Percentiles rank a stretch among this genome's conserved stretches.
These are phyloP conservation scores for Heterohyrax brucei DNA, from an alignment of 2,797 vertebrate species.

Conservation along the genomic window DNA sequence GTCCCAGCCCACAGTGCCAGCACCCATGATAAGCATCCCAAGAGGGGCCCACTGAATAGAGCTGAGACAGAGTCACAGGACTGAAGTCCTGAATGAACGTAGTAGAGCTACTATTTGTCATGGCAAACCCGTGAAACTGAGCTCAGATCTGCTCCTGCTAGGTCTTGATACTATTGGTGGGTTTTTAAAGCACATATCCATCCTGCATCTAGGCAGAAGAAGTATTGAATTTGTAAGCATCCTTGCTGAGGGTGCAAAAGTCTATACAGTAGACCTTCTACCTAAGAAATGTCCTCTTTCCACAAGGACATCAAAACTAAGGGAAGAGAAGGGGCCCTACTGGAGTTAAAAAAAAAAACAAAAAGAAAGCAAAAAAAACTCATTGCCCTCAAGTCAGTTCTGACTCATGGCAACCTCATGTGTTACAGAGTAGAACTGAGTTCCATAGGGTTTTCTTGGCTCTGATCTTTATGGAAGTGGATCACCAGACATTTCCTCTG, in stretches of 20 bases:
- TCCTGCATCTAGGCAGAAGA: neutral
- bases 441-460: neutral
- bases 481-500: neutral
- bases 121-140: neutral
- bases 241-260: rapidly evolving
- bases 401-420: neutral
- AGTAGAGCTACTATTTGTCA: neutral
- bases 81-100: neutral
- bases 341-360: neutral
- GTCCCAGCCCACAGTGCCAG: too few relatives aligned
- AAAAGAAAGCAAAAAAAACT: too few relatives aligned
- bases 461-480: neutral
- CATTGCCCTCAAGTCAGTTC: neutral
- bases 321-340: neutral
- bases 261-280: neutral
- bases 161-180: too few relatives aligned
- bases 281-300: neutral
- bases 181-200: neutral
- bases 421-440: neutral
- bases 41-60: neutral
- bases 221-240: too few relatives aligned
- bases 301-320: neutral
- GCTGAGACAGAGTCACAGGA: neutral
- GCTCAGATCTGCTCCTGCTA: neutral
- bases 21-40: rapidly evolving